Percentiles rank a stretch among this genome's conserved stretches.
Evolutionary conservation across 1,140 invertebrate genomes (phyloP).

Genomic region (Neelides sp.): DNA sequence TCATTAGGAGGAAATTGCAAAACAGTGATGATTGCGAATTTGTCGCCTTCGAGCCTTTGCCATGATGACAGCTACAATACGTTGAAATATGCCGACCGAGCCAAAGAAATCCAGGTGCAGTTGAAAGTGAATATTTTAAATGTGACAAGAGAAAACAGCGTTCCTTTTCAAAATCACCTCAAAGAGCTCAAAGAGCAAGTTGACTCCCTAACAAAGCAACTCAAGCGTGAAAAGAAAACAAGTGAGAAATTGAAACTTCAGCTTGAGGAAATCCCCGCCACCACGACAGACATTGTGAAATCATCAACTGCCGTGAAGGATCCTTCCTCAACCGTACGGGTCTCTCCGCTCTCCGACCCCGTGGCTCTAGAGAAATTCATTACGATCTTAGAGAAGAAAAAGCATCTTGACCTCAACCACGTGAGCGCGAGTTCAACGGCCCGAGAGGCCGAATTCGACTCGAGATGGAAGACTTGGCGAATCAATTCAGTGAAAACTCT

Average conservation of each 20-base stretch:
- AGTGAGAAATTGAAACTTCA: too few species aligned
- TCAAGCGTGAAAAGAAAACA: too few species aligned
- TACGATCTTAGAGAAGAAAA: slow-evolving; percentile 10
- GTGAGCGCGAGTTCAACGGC: slow-evolving; percentile 10
- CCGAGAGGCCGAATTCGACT: slow-evolving; percentile 13
- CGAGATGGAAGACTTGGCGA: slow-evolving; percentile 13
- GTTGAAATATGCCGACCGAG: slow-evolving; percentile 72
- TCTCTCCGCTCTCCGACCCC: slow-evolving; percentile 13
- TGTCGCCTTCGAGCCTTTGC: slow-evolving; percentile 57
- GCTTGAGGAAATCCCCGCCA: too few species aligned
- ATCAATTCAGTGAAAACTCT: slow-evolving; percentile 11
- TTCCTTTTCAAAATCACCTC: not conserved
- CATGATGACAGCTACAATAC: slow-evolving; percentile 97
- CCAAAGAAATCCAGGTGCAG: slow-evolving; percentile 61
- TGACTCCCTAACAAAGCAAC: not conserved
- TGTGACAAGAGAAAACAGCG: not conserved
- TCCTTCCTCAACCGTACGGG: slow-evolving; percentile 1
- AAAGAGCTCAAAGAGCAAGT: not conserved
- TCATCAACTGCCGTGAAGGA: too few species aligned
- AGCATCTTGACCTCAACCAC: slow-evolving; percentile 15
- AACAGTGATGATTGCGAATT: slow-evolving; percentile 94
- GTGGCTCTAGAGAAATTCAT: slow-evolving; percentile 18
- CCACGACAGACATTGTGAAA: too few species aligned
- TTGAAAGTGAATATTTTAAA: slow-evolving; percentile 51
- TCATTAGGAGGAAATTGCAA: slow-evolving; percentile 88